These are phyloP conservation scores for Alaudala cheleensis DNA, from an alignment of 2,113 vertebrate species.

Conservation along the genomic window DNA sequence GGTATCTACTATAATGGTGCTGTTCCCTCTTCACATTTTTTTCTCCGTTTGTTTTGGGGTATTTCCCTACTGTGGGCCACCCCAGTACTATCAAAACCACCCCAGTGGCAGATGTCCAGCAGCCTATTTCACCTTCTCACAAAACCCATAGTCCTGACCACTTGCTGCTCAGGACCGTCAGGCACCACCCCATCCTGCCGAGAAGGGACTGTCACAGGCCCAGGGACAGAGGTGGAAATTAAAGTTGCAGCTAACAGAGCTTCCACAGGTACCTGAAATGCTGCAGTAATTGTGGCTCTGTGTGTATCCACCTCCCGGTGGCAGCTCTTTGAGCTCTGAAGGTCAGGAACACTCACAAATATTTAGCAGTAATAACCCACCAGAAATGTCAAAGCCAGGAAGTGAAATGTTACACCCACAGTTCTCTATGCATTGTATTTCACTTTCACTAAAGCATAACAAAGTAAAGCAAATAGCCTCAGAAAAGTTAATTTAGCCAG, in stretches of 20 bases:
- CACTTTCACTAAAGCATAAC: not conserved
- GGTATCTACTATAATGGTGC: not conserved
- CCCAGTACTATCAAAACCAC: not conserved
- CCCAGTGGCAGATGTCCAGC: not conserved
- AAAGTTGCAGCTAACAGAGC: not conserved
- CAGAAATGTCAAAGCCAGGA: conserved; percentile 52
- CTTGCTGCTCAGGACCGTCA: fast-evolving
- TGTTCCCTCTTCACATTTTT: not conserved
- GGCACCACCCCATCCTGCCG: not conserved
- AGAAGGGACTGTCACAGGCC: not conserved
- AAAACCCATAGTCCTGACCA: not conserved
- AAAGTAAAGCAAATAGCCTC: conserved; percentile 7
- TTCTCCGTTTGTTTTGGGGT: not conserved
- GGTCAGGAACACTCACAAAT: not conserved
- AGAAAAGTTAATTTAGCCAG: not conserved
- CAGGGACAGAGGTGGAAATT: not conserved
- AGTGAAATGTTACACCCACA: conserved; percentile 3
- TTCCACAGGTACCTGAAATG: not conserved
- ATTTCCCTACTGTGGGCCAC: not conserved
- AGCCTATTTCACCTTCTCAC: not conserved
- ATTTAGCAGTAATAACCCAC: not conserved
- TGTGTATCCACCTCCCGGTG: not conserved
- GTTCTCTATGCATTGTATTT: not conserved
- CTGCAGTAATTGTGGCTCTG: not conserved
- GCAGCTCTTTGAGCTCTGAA: not conserved